Evolutionary conservation across 2,797 vertebrate species (phyloP).

Genomic region (Lagorchestes hirsutus): DNA sequence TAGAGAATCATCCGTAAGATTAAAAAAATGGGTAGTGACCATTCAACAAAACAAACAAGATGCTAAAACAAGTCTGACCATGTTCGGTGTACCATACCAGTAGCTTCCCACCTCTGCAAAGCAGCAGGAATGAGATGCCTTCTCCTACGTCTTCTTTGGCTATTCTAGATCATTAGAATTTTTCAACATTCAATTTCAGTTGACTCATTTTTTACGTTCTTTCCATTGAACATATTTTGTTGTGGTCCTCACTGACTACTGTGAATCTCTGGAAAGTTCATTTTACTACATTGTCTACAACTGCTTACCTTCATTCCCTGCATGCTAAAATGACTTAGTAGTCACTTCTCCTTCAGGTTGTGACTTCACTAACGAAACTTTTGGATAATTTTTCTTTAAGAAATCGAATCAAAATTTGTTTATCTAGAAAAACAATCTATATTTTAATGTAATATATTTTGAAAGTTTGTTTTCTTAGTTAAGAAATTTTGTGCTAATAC

Average conservation of each 20-base stretch:
- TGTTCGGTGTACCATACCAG: neutral
- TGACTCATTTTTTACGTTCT: neutral
- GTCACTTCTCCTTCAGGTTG: neutral
- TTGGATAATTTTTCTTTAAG: neutral
- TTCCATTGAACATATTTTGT: neutral
- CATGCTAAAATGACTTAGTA: neutral
- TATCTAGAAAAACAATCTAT: neutral
- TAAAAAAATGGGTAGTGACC: neutral
- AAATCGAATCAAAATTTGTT: neutral
- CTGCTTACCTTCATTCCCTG: neutral
- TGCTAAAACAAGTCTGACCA: neutral
- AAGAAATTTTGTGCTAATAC: neutral
- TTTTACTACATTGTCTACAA: neutral
- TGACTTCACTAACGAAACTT: neutral
- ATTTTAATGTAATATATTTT: neutral
- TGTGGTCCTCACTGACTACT: too few relatives aligned
- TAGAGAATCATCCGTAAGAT: too few relatives aligned
- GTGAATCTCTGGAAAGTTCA: neutral
- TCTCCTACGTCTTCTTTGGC: neutral
- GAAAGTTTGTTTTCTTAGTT: neutral
- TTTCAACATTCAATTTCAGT: neutral
- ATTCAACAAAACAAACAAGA: neutral
- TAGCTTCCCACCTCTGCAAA: neutral
- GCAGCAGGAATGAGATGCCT: neutral
- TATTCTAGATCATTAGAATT: neutral